Evolutionary conservation across 2,113 vertebrate species (phyloP).

Genomic region (Electrona antarctica): DNA sequence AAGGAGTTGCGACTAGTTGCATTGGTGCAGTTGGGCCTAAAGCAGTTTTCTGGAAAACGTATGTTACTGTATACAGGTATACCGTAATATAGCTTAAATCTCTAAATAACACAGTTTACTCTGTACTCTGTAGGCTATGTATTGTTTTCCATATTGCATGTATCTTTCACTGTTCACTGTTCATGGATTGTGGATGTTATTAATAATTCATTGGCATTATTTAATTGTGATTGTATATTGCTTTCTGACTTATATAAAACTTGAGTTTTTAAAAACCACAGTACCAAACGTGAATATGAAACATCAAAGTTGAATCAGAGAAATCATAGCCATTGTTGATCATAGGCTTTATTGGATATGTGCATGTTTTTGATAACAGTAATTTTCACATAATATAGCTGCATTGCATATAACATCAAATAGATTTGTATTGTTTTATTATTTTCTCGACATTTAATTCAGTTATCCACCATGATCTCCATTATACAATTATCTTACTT

Average conservation of each 20-base stretch:
- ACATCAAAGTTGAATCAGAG: neutral
- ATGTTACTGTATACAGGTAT: no score
- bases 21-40: no score
- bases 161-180: no score
- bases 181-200: no score
- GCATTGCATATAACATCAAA: constrained; percentile 82
- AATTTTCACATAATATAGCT: constrained; percentile 76
- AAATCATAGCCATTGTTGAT: constrained; percentile 39
- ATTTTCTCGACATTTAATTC: constrained; percentile 66
- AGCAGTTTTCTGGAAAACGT: no score
- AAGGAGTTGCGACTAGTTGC: no score
- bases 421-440: constrained; percentile 16
- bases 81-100: neutral
- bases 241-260: no score
- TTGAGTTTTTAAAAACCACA: no score
- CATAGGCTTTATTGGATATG: constrained; percentile 79
- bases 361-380: constrained; percentile 75
- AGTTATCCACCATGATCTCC: constrained; percentile 74
- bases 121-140: no score
- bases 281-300: neutral
- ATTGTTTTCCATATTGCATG: no score
- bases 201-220: no score
- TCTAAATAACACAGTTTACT: neutral
- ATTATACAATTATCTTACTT: constrained; percentile 53
- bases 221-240: no score